Evolutionary conservation across 1,140 invertebrate species (phyloP).

Genomic region (Gryllus bimaculatus): DNA sequence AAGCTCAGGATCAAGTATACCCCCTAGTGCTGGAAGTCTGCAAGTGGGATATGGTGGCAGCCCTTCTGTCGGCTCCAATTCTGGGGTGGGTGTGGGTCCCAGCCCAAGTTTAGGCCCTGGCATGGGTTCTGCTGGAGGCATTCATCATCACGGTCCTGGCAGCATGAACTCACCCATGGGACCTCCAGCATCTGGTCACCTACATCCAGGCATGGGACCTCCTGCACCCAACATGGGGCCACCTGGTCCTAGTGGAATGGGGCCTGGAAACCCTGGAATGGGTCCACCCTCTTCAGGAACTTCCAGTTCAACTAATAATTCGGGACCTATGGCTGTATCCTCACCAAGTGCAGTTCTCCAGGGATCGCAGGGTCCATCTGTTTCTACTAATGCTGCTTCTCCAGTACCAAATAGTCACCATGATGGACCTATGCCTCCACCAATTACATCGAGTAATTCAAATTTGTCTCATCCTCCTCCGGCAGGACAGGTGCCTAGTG

Average conservation of each 20-base stretch:
- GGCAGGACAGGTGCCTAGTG: constrained; percentile 23
- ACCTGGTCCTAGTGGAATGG: constrained; percentile 7
- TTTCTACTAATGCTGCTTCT: constrained; percentile 27
- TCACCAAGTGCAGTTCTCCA: constrained; percentile 14
- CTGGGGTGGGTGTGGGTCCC: not conserved
- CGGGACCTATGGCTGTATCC: constrained; percentile 16
- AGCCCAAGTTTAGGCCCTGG: constrained; percentile 34
- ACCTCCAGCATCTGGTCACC: constrained; percentile 31
- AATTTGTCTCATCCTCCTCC: constrained; percentile 32
- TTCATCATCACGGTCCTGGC: constrained; percentile 27
- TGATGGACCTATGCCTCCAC: constrained; percentile 46
- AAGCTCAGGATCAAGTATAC: constrained; percentile 41
- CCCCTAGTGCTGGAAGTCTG: constrained; percentile 35
- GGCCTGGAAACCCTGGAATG: constrained; percentile 10
- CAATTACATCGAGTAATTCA: constrained; percentile 47
- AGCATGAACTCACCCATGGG: constrained; percentile 27
- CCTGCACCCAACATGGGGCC: constrained; percentile 32
- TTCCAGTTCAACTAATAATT: constrained; percentile 6
- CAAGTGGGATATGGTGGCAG: constrained; percentile 37
- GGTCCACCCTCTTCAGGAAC: constrained; percentile 17
- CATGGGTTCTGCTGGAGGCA: constrained; percentile 28
- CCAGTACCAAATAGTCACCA: constrained; percentile 38
- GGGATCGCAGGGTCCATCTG: not conserved
- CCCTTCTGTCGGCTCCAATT: not conserved
- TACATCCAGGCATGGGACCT: constrained; percentile 38